phyloP scores from a whole-genome alignment of 2,888 invertebrate species.

The Nemoura dubitans region DNA sequence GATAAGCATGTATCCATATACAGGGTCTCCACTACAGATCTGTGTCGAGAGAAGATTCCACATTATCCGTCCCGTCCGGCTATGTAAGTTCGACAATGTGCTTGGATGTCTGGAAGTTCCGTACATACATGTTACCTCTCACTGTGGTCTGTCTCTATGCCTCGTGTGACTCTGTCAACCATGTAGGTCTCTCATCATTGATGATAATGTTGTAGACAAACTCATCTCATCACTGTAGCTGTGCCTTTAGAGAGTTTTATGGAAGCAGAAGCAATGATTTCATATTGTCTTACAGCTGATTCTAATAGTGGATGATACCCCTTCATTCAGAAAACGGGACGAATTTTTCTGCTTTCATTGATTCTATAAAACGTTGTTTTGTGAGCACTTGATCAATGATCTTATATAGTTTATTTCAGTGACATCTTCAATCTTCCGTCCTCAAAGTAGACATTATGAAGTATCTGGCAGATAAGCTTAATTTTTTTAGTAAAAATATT shows the following conservation, averaged over 20 bases:
- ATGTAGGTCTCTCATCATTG: neutral
- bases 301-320: neutral
- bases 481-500: neutral
- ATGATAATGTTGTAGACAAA: slow-evolving; percentile 9
- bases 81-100: slow-evolving; percentile 63
- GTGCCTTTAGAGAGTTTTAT: neutral
- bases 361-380: neutral
- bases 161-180: slow-evolving; percentile 15
- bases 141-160: neutral
- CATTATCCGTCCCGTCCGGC: slow-evolving; percentile 83
- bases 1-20: slow-evolving; percentile 30
- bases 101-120: neutral
- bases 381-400: neutral
- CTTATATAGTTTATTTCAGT: neutral
- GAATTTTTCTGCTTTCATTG: neutral
- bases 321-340: neutral
- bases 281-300: neutral
- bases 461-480: neutral
- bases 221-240: slow-evolving; percentile 22
- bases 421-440: slow-evolving; percentile 1
- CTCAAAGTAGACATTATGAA: neutral
- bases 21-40: slow-evolving; percentile 71
- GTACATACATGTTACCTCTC: slow-evolving; percentile 1
- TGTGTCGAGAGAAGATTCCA: slow-evolving; percentile 77
- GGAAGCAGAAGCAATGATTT: neutral